Conservation (phyloP, 2,113 vertebrate species). For the Mesitornis unicolor region DNA sequence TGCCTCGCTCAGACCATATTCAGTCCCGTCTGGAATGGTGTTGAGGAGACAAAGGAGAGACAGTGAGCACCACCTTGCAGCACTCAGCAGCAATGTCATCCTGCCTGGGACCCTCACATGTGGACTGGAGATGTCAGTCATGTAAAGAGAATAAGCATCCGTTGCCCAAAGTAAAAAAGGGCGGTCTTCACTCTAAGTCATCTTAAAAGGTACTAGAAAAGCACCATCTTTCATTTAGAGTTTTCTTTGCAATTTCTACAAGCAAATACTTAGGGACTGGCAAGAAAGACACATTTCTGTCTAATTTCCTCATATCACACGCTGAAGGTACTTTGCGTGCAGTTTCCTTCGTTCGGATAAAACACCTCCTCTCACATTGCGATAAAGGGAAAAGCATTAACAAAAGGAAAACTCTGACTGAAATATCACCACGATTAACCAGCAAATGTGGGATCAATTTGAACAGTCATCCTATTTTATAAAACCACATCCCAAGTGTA, state of each 20-base stretch:
- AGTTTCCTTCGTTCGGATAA: neutral
- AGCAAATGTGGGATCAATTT: neutral
- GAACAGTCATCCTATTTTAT: neutral
- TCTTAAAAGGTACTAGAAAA: neutral
- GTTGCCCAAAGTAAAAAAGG: neutral
- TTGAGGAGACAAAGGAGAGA: neutral
- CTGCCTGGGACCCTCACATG: neutral
- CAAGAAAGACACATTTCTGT: neutral
- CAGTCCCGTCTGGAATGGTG: conserved; percentile 83
- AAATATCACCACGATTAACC: neutral
- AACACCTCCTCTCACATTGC: neutral
- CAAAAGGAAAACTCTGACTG: neutral
- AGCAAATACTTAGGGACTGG: neutral
- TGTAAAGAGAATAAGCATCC: neutral
- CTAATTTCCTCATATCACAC: neutral
- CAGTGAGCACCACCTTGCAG: neutral
- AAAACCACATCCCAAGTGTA: neutral
- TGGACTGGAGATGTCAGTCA: neutral
- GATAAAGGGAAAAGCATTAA: neutral
- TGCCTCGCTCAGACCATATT: conserved; percentile 90
- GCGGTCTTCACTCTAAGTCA: neutral
- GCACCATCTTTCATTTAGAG: neutral
- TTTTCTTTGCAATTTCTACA: neutral
- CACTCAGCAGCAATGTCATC: neutral
- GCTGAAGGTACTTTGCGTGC: neutral